phyloP scores from a whole-genome alignment of 37 sponge, comb jelly and placozoan species.

The Mnemiopsis leidyi region DNA sequence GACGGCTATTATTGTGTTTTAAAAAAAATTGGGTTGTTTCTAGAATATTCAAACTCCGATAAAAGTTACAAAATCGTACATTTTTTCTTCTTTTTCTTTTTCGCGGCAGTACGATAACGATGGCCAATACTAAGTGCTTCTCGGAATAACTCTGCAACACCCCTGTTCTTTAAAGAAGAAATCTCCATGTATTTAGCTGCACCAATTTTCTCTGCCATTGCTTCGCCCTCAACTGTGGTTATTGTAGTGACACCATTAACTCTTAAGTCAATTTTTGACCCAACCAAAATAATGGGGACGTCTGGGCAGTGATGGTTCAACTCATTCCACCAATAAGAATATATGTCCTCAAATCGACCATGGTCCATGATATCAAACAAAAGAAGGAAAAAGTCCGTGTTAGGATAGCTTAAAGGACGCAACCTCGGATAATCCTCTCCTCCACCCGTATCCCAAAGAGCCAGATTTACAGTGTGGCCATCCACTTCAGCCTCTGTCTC shows the following conservation, averaged over 20 bases:
- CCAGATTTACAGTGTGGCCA: not conserved
- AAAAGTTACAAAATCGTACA: not conserved
- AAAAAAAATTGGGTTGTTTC: too few species aligned
- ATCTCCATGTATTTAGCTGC: conserved; percentile 43
- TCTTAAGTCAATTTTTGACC: conserved; percentile 50
- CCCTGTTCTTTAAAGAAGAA: conserved; percentile 23
- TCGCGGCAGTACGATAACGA: not conserved
- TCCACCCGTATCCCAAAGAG: conserved; percentile 20
- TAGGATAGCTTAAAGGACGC: conserved; percentile 3
- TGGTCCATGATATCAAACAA: not conserved
- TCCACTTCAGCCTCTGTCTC: not conserved
- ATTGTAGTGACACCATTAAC: not conserved
- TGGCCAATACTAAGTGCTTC: not conserved
- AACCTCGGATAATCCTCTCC: conserved; percentile 43
- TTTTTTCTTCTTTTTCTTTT: not conserved
- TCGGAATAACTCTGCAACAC: conserved; percentile 22
- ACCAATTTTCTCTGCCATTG: conserved; percentile 31
- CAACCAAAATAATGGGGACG: conserved; percentile 26
- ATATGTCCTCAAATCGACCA: not conserved
- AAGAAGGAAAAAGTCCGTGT: conserved; percentile 20
- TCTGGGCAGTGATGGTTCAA: conserved; percentile 27
- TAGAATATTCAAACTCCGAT: too few species aligned
- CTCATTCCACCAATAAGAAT: conserved; percentile 51
- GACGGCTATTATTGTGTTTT: too few species aligned
- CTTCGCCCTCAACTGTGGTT: not conserved